Base-by-base conservation (phyloP, 2,888 invertebrate species). In the Eristalis intricaria region DNA sequence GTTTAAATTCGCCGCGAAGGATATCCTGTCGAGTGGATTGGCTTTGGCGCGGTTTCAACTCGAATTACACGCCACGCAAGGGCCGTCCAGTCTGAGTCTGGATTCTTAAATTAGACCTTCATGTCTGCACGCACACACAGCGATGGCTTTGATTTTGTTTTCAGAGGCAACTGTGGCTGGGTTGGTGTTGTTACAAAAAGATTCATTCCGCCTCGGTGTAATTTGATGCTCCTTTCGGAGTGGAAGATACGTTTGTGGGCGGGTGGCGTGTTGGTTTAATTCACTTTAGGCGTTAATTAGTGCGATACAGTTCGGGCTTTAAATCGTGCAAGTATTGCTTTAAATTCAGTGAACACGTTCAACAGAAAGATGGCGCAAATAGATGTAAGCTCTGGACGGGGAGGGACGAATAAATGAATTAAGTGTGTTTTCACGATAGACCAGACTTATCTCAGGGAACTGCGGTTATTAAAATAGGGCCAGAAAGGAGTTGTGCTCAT, bases 11-110 rank as follows among this genome's bases (percentile, higher is more conserved):
- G 29, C 29, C 61, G 61, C 61, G 61, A 61, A 61, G 61, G 61
- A 61, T 61, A 61, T 61, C 61, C 32, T 10, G 61, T 32, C 29
- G 61, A 61, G n/a, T 29, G 61, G 32, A 61, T 61, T 61, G 61
- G 32, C 26, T 61, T 61, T 50, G 50, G n/a, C 19, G 19, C 19
- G 50, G 50, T 19, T 50, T 50, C 43, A 2, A 15, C 43, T 43
- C 43, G 15, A n/a, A 50, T n/a, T 19, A 19, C 19, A 50, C 19
- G 50, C 19, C 50, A 50, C 50, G 50, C 50, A 19, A 50, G 8
- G 4, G 50, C 19, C 8, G 50, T 19, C 50, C 50, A 50, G 19
- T 50, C 32, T 50, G 50, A 50, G n/a, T n/a, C n/a, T n/a, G 32
- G 19, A 50, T 50, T 50, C 50, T 50, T 50, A 50, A 50, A 50